Evolutionary conservation across 2,888 invertebrate species (phyloP), one percentile per base, ranked within the genome.

Genomic region (Petrolisthes cinctipes): DNA sequence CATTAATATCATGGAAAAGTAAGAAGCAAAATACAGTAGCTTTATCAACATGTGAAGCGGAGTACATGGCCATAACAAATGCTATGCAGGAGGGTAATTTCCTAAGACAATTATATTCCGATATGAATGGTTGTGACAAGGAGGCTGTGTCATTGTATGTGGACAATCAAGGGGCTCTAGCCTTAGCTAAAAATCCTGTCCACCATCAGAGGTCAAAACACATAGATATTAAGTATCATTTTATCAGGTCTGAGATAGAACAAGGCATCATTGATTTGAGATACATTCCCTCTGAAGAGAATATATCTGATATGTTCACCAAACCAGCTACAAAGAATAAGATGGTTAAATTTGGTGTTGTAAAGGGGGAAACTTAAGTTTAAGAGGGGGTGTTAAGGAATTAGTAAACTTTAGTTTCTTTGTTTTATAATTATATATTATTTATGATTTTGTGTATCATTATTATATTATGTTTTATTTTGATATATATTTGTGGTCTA

Each of bases 111-210:
- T 79, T 79, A 14, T 85, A 17, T 57, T 57, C 78, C 11, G 85
- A 66, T 20, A 78, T 66, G 78, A 56, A 9, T 51, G 23, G 76
- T 11, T 76, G 57, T 61, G 57, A 84, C 23, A 84, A 76, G 61
- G 54, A 61, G 53, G n/a, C 5, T 20, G 66, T 79, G 4, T n/a
- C 4, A 17, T 79, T 85, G 68, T 71, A 81, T 61, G 23, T 53
- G 6, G 68, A 86, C 71, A 86, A 86, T 61, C 86, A 86, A 86
- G 86, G 81, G 0, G 80, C 86, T 20, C 53, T 71, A 54, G 86
- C 71, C 37, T 53, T 81, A 68, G 81, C 86, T 54, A 86, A 86
- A 51, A 86, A 86, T 54, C 5, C 73, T 56, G 61, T 86, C 7
- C 6, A 79, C 53, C 78, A 85, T 37, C 85, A 85, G n/a, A 23